These are phyloP conservation scores for Rhabdomys dilectus DNA, from an alignment of 2,113 vertebrate species.

Conservation along the genomic window DNA sequence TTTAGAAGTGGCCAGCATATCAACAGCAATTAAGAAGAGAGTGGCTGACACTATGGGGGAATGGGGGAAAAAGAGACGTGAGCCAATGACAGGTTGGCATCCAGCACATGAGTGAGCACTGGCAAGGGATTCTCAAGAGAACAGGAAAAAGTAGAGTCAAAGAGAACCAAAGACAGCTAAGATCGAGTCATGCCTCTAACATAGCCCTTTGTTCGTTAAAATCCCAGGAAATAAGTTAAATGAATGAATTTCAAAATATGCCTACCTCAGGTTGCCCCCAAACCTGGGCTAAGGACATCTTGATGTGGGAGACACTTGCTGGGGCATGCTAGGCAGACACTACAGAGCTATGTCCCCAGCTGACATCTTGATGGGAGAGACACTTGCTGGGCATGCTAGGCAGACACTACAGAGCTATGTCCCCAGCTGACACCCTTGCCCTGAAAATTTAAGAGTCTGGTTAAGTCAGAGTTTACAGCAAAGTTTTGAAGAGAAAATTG, in stretches of 20 bases:
- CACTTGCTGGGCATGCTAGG: background rate
- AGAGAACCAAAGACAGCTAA: background rate
- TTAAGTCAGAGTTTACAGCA: conserved; percentile 14
- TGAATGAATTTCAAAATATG: conserved; percentile 24
- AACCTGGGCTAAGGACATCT: background rate
- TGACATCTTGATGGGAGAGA: background rate
- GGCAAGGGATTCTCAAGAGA: conserved; percentile 28
- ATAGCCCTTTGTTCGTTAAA: conserved; percentile 40
- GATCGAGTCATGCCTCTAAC: conserved; percentile 34
- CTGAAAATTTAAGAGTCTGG: background rate
- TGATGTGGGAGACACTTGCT: background rate
- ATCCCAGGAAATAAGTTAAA: conserved; percentile 13
- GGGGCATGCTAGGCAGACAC: background rate
- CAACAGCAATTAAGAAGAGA: conserved; percentile 34
- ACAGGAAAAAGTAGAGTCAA: background rate
- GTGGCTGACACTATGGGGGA: conserved; percentile 27
- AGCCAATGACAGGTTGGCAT: background rate
- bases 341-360: background rate
- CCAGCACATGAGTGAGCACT: background rate
- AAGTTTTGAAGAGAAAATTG: conserved; percentile 48
- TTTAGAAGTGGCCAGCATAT: conserved; percentile 43
- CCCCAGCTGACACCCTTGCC: background rate
- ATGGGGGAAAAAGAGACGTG: conserved; percentile 7
- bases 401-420: background rate
- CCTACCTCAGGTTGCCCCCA: background rate